These are phyloP conservation scores for Gymnosoma rotundatum DNA, from an alignment of 2,888 invertebrate genomes.

Conservation along the genomic window DNA sequence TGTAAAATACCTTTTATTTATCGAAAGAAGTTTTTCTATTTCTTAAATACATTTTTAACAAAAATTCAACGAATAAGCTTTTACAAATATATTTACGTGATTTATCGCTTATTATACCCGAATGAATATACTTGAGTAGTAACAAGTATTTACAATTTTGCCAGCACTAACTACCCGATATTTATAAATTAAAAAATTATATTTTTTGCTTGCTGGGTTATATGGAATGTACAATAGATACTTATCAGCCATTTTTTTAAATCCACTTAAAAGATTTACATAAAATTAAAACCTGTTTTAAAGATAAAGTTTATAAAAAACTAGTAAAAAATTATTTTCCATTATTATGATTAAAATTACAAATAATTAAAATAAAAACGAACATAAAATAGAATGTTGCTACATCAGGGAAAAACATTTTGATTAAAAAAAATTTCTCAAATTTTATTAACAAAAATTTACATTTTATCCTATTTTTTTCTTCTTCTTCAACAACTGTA, in stretches of 20 bases:
- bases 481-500: background rate
- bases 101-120: too few species aligned
- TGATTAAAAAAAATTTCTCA: background rate
- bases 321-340: too few species aligned
- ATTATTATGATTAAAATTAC: background rate
- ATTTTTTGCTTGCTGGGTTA: conserved; percentile 24
- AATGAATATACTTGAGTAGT: too few species aligned
- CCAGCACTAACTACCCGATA: too few species aligned
- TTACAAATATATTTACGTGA: too few species aligned
- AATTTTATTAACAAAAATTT: conserved; percentile 45
- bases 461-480: background rate
- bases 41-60: too few species aligned
- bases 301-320: background rate
- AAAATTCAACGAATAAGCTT: too few species aligned
- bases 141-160: too few species aligned
- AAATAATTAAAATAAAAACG: background rate
- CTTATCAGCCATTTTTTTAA: background rate
- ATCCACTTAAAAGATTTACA: conserved; percentile 21
- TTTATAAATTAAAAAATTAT: too few species aligned
- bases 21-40: too few species aligned
- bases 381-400: background rate
- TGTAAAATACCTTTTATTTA: too few species aligned
- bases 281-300: background rate
- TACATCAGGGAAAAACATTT: conserved; percentile 25
- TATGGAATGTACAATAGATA: background rate